phyloP scores from a whole-genome alignment of 2,888 invertebrate genomes.

The Polydrusus tereticollis region DNA sequence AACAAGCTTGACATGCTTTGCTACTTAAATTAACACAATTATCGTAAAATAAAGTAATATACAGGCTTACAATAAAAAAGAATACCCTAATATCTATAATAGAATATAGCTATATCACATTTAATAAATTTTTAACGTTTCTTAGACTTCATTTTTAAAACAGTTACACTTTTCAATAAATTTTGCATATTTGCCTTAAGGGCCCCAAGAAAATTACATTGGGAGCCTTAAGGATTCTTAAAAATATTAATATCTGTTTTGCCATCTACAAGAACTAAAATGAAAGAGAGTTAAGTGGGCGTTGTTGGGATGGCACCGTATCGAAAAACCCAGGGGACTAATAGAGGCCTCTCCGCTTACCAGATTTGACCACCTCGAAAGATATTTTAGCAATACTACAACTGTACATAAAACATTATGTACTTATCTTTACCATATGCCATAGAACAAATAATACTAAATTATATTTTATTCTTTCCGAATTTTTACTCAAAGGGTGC shows the following conservation, averaged over 20 bases:
- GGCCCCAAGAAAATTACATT: not conserved
- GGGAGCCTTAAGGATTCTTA: not conserved
- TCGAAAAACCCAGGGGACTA: too few relatives aligned
- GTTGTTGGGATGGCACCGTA: too few relatives aligned
- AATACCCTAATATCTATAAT: not conserved
- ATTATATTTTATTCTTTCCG: not conserved
- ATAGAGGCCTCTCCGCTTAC: too few relatives aligned
- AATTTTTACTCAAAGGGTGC: not conserved
- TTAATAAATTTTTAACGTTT: constrained; percentile 17
- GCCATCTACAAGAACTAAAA: not conserved
- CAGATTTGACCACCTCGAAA: too few relatives aligned
- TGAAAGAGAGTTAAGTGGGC: not conserved
- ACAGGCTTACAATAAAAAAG: not conserved
- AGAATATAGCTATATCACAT: constrained; percentile 21
- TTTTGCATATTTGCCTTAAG: not conserved
- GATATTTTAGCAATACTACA: too few relatives aligned
- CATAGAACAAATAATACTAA: too few relatives aligned
- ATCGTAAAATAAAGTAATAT: not conserved
- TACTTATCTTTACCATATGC: too few relatives aligned
- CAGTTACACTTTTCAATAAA: not conserved
- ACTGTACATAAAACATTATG: too few relatives aligned
- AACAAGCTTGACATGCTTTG: not conserved
- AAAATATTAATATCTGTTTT: not conserved
- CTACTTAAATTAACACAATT: not conserved
- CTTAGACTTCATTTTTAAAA: constrained; percentile 12